phyloP scores from a whole-genome alignment of 2,113 vertebrate species.

The Festucalex cinctus region DNA sequence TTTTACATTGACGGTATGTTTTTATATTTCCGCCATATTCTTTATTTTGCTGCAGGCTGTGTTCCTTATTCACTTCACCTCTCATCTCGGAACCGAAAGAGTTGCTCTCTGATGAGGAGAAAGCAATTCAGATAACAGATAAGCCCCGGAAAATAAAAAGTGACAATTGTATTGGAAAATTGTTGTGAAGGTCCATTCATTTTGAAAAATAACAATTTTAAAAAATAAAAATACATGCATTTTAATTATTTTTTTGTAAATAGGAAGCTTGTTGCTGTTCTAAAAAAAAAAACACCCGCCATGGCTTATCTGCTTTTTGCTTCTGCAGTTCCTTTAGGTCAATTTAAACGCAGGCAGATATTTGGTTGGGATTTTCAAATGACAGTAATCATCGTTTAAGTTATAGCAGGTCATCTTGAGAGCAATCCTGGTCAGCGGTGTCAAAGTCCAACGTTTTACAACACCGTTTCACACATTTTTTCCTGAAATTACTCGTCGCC shows the following conservation, averaged over 20 bases:
- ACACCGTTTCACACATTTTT: background rate
- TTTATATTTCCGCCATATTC: conserved; percentile 73
- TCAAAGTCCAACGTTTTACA: conserved; percentile 7
- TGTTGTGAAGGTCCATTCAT: conserved; percentile 26
- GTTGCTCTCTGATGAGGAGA: conserved; percentile 78
- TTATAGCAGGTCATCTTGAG: conserved; percentile 9
- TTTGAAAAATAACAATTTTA: conserved; percentile 15
- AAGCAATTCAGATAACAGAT: conserved; percentile 78
- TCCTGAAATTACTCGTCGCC: background rate
- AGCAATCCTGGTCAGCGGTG: background rate
- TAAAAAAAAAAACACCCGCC: conserved; percentile 2
- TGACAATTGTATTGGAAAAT: conserved; percentile 66
- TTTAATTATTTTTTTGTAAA: conserved; percentile 10
- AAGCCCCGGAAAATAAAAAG: conserved; percentile 63
- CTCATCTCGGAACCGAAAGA: conserved; percentile 80
- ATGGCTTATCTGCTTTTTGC: background rate
- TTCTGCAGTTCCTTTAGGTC: background rate
- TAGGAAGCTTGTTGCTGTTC: background rate
- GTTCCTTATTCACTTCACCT: conserved; percentile 83
- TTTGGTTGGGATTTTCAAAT: conserved; percentile 1
- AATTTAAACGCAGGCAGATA: background rate
- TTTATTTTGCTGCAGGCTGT: conserved; percentile 81
- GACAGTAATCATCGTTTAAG: conserved; percentile 1
- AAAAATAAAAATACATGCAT: conserved; percentile 11
- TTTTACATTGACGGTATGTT: conserved; percentile 71